Evolutionary conservation across 1,140 invertebrate species (phyloP), one percentile per base, ranked within the genome.

Genomic region (Ceratina australensis): DNA sequence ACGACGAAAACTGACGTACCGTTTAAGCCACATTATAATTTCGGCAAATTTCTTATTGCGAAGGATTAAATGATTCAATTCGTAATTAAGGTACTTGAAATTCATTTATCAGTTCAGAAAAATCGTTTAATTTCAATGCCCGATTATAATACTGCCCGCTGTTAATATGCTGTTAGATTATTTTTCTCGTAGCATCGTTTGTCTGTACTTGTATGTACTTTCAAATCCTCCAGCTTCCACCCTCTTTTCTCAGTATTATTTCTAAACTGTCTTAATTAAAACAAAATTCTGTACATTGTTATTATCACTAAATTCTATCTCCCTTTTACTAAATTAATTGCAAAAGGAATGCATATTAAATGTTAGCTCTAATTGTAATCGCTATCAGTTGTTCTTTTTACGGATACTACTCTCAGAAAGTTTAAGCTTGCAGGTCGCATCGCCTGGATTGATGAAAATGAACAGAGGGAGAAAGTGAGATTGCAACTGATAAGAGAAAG

Each of bases 361-460:
- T 2, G 12, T 7, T 20, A 61, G 0, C 12, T 50, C 47, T 0
- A 1, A 33, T n/a, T 42, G 4, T 0, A 1, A 8, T 22, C 7
- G 3, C 3, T 24, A 77, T 49, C 50, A 42, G 15, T 13, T 61
- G 24, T 65, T 20, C 42, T 50, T 2, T n/a, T 81, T 71, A 54
- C 68, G 68, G 68, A 76, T 82, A 76, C 72, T 85, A 82, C 79
- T 82, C 42, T 0, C 28, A 28, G 56, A 64, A 82, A 83, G 72
- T 81, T 72, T 81, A 67, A 85, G 81, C 33, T 82, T 80, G 54
- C 74, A 85, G 83, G 66, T 85, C 10, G 81, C 63, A 54, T 56
- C 59, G 42, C n/a, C 20, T 77, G 74, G 66, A 47, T 47, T n/a
- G 49, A 56, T n/a, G 5, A 49, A 13, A n/a, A 49, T 26, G 33